Percentiles rank a stretch among this genome's conserved stretches.
phyloP scores from a whole-genome alignment of 2,797 vertebrate species.

The Amblyopsis hoosieri region DNA sequence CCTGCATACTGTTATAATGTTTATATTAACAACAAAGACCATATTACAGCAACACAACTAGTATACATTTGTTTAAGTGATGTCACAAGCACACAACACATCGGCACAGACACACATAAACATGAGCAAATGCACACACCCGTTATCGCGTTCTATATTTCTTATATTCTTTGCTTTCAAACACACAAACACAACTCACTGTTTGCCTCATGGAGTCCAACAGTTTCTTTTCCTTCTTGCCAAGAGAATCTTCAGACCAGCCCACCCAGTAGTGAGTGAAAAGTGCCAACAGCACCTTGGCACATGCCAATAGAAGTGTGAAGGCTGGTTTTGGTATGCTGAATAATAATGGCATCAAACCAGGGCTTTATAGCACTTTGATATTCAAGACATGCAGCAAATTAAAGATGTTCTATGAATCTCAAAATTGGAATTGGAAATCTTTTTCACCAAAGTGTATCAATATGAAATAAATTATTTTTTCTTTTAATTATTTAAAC shows the following conservation, averaged over 20 bases:
- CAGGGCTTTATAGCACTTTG: neutral
- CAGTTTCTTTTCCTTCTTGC: constrained; percentile 35
- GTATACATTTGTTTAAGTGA: constrained; percentile 23
- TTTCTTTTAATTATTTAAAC: too few species aligned
- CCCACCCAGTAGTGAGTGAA: constrained; percentile 72
- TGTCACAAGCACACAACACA: constrained; percentile 6
- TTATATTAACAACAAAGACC: constrained; percentile 48
- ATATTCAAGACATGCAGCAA: too few species aligned
- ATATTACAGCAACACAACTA: constrained; percentile 21
- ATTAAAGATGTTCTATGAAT: too few species aligned
- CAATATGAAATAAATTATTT: too few species aligned
- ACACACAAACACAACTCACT: constrained; percentile 46
- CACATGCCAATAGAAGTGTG: constrained; percentile 52
- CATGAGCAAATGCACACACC: constrained; percentile 2
- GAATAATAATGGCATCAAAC: constrained; percentile 45
- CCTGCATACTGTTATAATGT: constrained; percentile 25
- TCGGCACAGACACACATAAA: too few species aligned
- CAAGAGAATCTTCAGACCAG: constrained; percentile 48
- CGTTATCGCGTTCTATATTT: neutral
- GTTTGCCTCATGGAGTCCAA: constrained; percentile 55
- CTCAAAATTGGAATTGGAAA: too few species aligned
- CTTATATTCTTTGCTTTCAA: constrained; percentile 24
- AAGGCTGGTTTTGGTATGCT: constrained; percentile 36
- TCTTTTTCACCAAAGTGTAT: too few species aligned
- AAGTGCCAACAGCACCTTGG: constrained; percentile 46